These are phyloP conservation scores for Colletes collaris DNA, from an alignment of 2,888 invertebrate genomes.

Conservation along the genomic window DNA sequence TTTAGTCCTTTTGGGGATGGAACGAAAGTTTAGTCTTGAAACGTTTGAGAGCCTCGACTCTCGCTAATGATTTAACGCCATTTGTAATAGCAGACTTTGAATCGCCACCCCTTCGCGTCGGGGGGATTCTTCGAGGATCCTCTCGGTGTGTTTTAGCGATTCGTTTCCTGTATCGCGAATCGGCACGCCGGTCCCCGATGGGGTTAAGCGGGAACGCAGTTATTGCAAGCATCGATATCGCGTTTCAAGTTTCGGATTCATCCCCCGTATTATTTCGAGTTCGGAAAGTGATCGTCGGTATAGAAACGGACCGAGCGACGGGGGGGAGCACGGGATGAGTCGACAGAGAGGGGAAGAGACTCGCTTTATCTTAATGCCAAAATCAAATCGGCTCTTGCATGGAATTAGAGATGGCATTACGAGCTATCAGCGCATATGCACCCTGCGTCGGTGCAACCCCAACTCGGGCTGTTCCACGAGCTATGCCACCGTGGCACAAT, in stretches of 20 bases:
- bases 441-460: slow-evolving; percentile 71
- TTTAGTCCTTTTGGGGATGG: too few species aligned
- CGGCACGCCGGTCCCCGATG: slow-evolving; percentile 54
- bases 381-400: slow-evolving; percentile 82
- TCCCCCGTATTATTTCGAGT: slow-evolving; percentile 61
- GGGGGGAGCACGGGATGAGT: slow-evolving; percentile 38
- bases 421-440: slow-evolving; percentile 81
- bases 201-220: slow-evolving; percentile 59
- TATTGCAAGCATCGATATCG: slow-evolving; percentile 64
- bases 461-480: slow-evolving; percentile 55
- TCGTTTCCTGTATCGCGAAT: slow-evolving; percentile 24
- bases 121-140: not conserved
- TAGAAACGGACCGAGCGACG: slow-evolving; percentile 27
- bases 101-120: too few species aligned
- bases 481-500: slow-evolving; percentile 75
- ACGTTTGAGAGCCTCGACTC: too few species aligned
- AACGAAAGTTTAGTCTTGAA: too few species aligned
- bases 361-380: slow-evolving; percentile 82
- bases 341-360: slow-evolving; percentile 42
- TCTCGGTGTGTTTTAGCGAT: too few species aligned
- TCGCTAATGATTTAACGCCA: too few species aligned
- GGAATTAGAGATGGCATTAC: slow-evolving; percentile 83
- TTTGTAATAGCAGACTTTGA: too few species aligned
- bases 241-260: slow-evolving; percentile 58
- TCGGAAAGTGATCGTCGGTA: slow-evolving; percentile 50